Evolutionary conservation across 2,888 invertebrate species (phyloP).

Genomic region (Oscheius sp.): DNA sequence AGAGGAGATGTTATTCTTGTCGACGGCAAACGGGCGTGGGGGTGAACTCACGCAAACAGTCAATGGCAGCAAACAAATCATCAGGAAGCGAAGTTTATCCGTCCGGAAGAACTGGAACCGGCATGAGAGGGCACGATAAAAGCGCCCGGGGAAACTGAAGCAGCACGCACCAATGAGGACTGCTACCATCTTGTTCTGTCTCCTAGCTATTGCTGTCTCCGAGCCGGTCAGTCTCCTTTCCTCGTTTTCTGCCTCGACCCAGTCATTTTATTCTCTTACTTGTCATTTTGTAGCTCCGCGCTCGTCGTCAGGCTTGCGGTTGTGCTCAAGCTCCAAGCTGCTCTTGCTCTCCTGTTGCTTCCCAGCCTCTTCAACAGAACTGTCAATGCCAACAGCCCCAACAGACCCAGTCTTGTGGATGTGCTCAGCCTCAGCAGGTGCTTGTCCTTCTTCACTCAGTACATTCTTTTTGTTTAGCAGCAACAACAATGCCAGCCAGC

Average conservation of each 20-base stretch:
- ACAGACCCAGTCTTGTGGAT: conserved; percentile 28
- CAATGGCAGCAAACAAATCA: conserved; percentile 28
- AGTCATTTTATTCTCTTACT: too few relatives aligned
- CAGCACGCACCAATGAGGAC: conserved; percentile 27
- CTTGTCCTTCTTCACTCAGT: background rate
- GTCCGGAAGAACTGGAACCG: conserved; percentile 21
- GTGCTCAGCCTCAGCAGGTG: conserved; percentile 34
- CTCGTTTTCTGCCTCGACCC: background rate
- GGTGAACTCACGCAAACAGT: conserved; percentile 26
- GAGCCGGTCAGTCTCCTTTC: conserved; percentile 13
- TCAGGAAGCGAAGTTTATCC: conserved; percentile 30
- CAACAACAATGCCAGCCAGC: conserved; percentile 45
- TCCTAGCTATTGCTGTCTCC: conserved; percentile 27
- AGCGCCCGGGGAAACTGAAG: background rate
- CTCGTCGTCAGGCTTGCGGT: conserved; percentile 51
- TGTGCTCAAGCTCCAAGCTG: conserved; percentile 46
- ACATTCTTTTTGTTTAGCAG: conserved; percentile 2
- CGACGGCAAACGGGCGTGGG: conserved; percentile 7
- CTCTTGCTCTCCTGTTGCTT: conserved; percentile 45
- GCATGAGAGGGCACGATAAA: conserved; percentile 10
- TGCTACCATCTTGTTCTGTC: conserved; percentile 29
- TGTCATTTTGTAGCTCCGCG: conserved; percentile 45
- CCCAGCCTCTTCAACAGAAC: conserved; percentile 41
- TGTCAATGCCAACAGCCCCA: conserved; percentile 52
- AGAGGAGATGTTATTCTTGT: background rate